Evolutionary conservation across 2,888 invertebrate genomes (phyloP).

Genomic region (Cephalotes varians): DNA sequence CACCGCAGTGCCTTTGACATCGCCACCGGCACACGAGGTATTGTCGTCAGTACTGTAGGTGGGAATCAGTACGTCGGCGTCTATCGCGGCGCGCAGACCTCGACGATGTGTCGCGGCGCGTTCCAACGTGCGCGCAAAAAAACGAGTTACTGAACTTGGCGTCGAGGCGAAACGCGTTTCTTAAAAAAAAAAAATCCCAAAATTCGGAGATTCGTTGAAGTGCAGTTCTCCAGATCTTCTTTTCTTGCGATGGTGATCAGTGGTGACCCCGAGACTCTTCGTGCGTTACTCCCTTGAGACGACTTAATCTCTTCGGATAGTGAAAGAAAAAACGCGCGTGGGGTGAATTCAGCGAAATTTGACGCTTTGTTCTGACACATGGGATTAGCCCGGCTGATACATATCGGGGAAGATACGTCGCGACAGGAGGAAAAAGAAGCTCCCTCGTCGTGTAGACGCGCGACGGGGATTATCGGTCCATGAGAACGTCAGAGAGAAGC

Average conservation of each 20-base stretch:
- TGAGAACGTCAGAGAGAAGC: constrained; percentile 15
- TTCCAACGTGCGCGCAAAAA: constrained; percentile 78
- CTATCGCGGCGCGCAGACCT: constrained; percentile 27
- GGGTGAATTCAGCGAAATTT: background rate
- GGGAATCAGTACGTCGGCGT: constrained; percentile 27
- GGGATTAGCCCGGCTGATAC: constrained; percentile 5
- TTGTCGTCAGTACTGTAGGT: background rate
- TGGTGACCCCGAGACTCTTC: background rate
- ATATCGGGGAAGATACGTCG: background rate
- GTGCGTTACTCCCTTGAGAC: background rate
- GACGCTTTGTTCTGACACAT: background rate
- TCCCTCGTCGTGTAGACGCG: background rate
- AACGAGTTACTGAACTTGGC: constrained; percentile 17
- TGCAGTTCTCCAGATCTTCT: background rate
- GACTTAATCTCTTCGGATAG: background rate
- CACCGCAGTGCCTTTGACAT: constrained; percentile 27
- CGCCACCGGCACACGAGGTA: background rate
- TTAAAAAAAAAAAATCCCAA: background rate
- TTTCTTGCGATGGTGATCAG: constrained; percentile 15
- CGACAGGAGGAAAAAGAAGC: background rate
- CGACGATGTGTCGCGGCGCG: constrained; percentile 71
- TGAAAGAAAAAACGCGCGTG: background rate
- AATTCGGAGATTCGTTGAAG: background rate
- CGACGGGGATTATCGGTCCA: constrained; percentile 17
- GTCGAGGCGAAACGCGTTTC: background rate